phyloP scores from a whole-genome alignment of 1,140 invertebrate species.

The Drosophila parabipectinata region DNA sequence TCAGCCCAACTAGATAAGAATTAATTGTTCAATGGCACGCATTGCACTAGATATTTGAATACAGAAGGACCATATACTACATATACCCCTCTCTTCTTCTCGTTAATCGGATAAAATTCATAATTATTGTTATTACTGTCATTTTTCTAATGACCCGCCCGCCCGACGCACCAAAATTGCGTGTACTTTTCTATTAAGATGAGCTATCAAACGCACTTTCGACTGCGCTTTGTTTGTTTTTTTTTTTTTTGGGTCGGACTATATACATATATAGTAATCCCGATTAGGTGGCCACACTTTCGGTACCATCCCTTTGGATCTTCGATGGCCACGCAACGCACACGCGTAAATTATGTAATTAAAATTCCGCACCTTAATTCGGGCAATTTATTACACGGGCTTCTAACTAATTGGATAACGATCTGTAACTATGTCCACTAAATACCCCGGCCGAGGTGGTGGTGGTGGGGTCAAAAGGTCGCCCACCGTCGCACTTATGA shows the following conservation, averaged over 20 bases:
- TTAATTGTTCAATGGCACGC: constrained; percentile 83
- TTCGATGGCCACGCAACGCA: constrained; percentile 54
- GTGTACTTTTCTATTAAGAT: constrained; percentile 84
- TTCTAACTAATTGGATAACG: constrained; percentile 82
- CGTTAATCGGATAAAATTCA: constrained; percentile 84
- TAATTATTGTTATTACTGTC: constrained; percentile 84
- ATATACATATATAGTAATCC: background rate
- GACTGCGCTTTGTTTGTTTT: constrained; percentile 49
- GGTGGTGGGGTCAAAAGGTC: background rate
- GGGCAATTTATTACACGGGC: constrained; percentile 80
- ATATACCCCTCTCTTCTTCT: constrained; percentile 22
- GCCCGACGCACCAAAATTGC: constrained; percentile 59
- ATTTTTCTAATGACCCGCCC: constrained; percentile 76
- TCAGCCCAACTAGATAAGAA: constrained; percentile 81
- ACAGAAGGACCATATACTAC: constrained; percentile 2
- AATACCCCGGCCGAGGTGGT: background rate
- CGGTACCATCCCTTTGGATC: constrained; percentile 18
- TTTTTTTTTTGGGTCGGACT: constrained; percentile 3
- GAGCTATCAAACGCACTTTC: constrained; percentile 80
- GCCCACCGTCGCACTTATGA: constrained; percentile 43
- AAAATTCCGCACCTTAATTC: constrained; percentile 84
- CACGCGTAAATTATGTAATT: constrained; percentile 83
- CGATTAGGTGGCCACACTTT: constrained; percentile 15
- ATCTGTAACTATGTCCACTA: constrained; percentile 72
- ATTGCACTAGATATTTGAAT: constrained; percentile 83